Conservation (phyloP, 2,113 vertebrate genomes). For the Morone chrysops region DNA sequence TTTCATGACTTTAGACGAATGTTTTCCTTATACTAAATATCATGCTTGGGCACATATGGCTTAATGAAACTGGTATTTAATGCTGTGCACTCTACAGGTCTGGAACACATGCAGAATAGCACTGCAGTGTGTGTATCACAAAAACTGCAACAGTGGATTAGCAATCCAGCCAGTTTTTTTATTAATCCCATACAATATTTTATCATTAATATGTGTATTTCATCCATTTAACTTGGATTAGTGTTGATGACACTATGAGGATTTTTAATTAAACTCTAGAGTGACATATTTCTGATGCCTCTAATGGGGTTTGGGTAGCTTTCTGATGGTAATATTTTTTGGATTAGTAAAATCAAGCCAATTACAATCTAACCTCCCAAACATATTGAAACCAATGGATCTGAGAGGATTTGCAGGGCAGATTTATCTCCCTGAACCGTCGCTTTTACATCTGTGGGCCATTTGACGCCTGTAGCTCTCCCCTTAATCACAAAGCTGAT, state of each 20-base stretch:
- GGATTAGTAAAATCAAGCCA: conserved; percentile 74
- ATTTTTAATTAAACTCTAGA: conserved; percentile 14
- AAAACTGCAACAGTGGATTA: not conserved
- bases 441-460: conserved; percentile 77
- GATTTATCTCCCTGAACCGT: conserved; percentile 62
- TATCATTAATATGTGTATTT: conserved; percentile 17
- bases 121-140: not conserved
- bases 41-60: no score
- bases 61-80: not conserved
- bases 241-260: conserved; percentile 25
- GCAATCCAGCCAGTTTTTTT: conserved; percentile 15
- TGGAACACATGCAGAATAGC: not conserved
- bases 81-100: no score
- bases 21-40: no score
- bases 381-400: conserved; percentile 67
- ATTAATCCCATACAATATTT: not conserved
- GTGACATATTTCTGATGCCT: conserved; percentile 19
- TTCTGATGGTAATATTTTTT: conserved; percentile 18
- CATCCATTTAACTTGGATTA: conserved; percentile 46
- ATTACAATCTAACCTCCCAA: conserved; percentile 63
- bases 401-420: conserved; percentile 57
- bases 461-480: conserved; percentile 64
- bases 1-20: no score
- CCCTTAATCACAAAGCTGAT: conserved; percentile 74
- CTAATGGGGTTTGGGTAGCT: conserved; percentile 44